Base-by-base conservation (phyloP, 2,113 vertebrate species). In the Eublepharis macularius region DNA sequence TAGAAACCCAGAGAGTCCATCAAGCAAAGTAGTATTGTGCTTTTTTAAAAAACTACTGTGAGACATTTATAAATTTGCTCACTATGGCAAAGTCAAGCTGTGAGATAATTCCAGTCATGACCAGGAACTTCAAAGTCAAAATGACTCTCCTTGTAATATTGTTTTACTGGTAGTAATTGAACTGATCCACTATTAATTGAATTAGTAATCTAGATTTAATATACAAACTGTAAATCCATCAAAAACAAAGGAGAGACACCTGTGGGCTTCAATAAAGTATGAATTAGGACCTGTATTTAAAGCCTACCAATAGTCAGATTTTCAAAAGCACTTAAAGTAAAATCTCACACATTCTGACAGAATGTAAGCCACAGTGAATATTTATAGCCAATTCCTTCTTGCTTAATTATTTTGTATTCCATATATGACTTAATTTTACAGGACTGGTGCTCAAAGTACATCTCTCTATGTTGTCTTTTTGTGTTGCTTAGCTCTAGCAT, bases 51-150 rank as follows among this genome's bases (percentile, higher is more conserved):
- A 86, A n/a, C 16, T 51, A 6, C 84, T 81, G 14, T 45, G 60
- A 91, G 87, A 26, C 41, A 81, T 43, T 88, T 84, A 45, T 60
- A 88, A 26, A 1, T 86, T 69, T 86, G 1, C 36, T 83, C 41
- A 73, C 0, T 3, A 89, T 81, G 1, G 66, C n/a, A 90, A 24
- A 87, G 80, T 21, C 43, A 84, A 86, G 4, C 12, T 70, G 68
- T 39, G 76, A 89, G 87, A 88, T 92, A 69, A 1, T n/a, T 7
- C 89, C 17, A 41, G 5, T 32, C 45, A 76, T 24, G 74, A 26
- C 5, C 70, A 70, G 7, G 41, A 26, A 34, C 32, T 47, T 26
- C 43, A 51, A 84, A 73, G 39, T 82, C 69, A 82, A 41, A 45
- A 77, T n/a, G 66, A 68, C 32, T 76, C 57, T 76, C 24, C 60